Evolutionary conservation across 2,888 invertebrate species (phyloP).

Genomic region (Merodon equestris): DNA sequence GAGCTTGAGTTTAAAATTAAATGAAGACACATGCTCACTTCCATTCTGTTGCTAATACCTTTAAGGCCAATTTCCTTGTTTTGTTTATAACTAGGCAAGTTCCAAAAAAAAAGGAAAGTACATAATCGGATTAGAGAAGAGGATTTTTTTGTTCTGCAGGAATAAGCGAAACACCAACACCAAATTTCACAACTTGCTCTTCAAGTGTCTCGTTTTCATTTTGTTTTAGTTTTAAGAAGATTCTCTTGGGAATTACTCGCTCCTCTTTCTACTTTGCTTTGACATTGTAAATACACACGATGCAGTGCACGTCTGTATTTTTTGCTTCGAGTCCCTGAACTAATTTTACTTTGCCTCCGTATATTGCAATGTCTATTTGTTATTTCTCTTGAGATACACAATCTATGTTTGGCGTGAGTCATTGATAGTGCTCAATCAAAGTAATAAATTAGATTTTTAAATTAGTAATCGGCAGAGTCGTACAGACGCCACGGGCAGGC

Average conservation of each 20-base stretch:
- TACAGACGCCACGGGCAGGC: slow-evolving; percentile 39
- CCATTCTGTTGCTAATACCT: slow-evolving; percentile 16
- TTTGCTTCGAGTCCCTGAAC: no score
- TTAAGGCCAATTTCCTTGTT: background rate
- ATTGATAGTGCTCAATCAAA: no score
- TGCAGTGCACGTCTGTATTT: no score
- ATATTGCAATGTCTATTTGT: no score
- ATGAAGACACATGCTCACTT: slow-evolving; percentile 54
- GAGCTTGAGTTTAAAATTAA: slow-evolving; percentile 47
- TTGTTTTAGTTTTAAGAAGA: slow-evolving; percentile 41
- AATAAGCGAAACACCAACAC: slow-evolving; percentile 15
- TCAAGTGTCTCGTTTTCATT: slow-evolving; percentile 13
- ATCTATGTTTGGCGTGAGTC: no score
- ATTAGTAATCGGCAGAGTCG: slow-evolving; percentile 18
- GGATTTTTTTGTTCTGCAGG: slow-evolving; percentile 32
- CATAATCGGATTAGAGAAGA: slow-evolving; percentile 63
- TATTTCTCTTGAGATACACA: no score
- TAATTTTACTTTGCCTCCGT: no score
- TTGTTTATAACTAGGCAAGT: background rate
- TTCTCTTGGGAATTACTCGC: slow-evolving; percentile 30
- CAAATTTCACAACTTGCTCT: slow-evolving; percentile 64
- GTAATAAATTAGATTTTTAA: background rate
- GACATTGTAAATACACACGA: slow-evolving; percentile 8
- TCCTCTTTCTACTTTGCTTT: slow-evolving; percentile 5
- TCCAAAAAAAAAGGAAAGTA: slow-evolving; percentile 20